Evolutionary conservation across 2,888 invertebrate genomes (phyloP), one percentile per base, ranked within the genome.

Genomic region (Acronicta aceris): DNA sequence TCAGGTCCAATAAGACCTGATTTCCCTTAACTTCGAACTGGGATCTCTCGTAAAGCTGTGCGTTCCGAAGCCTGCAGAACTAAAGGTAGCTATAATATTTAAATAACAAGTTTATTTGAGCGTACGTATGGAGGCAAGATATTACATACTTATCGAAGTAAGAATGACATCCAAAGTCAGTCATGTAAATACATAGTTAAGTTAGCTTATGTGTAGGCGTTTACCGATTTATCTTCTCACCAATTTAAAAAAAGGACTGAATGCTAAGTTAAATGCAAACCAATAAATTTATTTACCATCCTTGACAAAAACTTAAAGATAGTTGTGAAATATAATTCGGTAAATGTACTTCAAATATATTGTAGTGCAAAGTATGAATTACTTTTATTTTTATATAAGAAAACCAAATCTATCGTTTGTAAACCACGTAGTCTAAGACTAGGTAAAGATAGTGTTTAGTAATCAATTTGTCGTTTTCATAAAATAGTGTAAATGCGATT

Each of bases 11-110:
- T 60, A 99, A 95, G 74, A 99, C 98, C 95, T 99, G 98, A 93
- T 99, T 99, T 81, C 99, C 95, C 92, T 98, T 98, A 78, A 98
- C 98, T 95, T 99, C 99, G 86, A 98, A 94, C 90, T 98, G 98
- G 69, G 98, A 98, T 89, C 98, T 96, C 93, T 99, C 98, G 89
- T 98, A 99, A 41, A 99, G 96, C 89, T 98, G 98, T n/a, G 99
- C 99, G 90, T 99, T 99, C 66, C 98, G 96, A 56, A 99, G 95
- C 4, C 99, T 99, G 93, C 99, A 99, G 93, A 99, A 99, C 91
- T 98, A n/a, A 57, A 55, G 46, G 40, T 66, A 66, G 59, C 51
- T 57, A 68, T 36, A 55, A 59, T 21, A 47, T 56, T 12, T n/a
- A 38, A 38, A n/a, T 51, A 47, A 43, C 53, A 57, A 69, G 41